Evolutionary conservation across 2,113 vertebrate species (phyloP), one percentile per base, ranked within the genome.

Genomic region (Argyrosomus japonicus): DNA sequence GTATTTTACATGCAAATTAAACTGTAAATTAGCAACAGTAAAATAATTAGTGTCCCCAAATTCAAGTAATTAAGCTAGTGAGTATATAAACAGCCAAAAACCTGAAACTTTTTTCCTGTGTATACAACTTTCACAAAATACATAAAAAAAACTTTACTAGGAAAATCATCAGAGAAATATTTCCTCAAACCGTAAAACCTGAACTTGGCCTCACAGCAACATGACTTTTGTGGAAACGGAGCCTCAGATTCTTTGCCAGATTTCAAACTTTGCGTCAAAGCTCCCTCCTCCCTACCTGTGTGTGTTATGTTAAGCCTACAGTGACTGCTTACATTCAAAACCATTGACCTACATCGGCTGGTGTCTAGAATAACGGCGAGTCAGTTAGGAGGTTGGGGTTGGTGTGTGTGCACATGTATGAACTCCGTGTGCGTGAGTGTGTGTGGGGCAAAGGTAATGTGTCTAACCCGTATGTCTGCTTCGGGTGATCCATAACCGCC

Each of bases 311-410:
- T 70, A 80, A 89, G 65, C 68, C 50, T 78, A 56, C 70, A 81
- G 63, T 79, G 81, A 78, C 73, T 87, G 78, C 86, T 87, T 75
- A 77, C 53, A 88, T 90, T 89, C 79, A 86, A 80, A 84, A 81
- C 76, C 62, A 81, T 1, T 88, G 82, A 87, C 87, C 82, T 88
- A 72, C 18, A 75, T 73, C 23, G 64, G 50, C 65, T 77, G 71
- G 27, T 77, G 74, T 85, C 75, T 83, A 27, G 75, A 86, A 67
- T 84, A 85, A 85, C 58, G 13, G 12, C 5, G 9, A 77, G 77
- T 68, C 65, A 68, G 25, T 81, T 69, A 51, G 54, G 36, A 68
- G 10, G 8, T 56, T 68, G 61, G 64, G 36, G 36, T 70, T 56
- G 45, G 51, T 51, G 60, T 82, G 65, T 65, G 56, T 64, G 61